These are phyloP conservation scores for Epicampocera succincta DNA, from an alignment of 2,888 invertebrate species.

Conservation along the genomic window DNA sequence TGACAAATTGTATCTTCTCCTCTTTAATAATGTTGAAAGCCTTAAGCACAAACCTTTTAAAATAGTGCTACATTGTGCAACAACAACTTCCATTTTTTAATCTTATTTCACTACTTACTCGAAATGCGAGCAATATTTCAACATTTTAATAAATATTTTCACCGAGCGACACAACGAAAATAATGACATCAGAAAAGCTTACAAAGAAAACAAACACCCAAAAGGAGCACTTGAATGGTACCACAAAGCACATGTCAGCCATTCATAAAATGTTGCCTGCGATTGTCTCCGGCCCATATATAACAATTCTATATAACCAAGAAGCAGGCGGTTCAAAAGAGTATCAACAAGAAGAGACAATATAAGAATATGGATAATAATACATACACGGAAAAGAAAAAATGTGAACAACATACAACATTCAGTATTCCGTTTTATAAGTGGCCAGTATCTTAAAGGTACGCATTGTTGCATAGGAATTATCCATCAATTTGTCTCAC, in stretches of 20 bases:
- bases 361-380: constrained; percentile 51
- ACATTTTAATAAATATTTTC: constrained; percentile 23
- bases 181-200: constrained; percentile 21
- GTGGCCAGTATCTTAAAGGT: too few relatives aligned
- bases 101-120: constrained; percentile 55
- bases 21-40: constrained; percentile 49
- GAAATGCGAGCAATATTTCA: constrained; percentile 10
- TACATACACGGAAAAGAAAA: not conserved
- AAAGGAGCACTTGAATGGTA: constrained; percentile 57
- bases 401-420: too few relatives aligned
- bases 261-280: constrained; percentile 62
- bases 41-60: constrained; percentile 40
- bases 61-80: constrained; percentile 41
- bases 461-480: too few relatives aligned
- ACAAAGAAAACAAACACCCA: constrained; percentile 30
- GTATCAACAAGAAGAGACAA: constrained; percentile 43
- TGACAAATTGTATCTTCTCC: constrained; percentile 3
- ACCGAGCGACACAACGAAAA: constrained; percentile 27
- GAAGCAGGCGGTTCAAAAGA: not conserved
- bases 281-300: constrained; percentile 57
- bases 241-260: constrained; percentile 65
- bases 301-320: constrained; percentile 38
- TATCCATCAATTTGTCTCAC: too few relatives aligned
- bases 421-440: too few relatives aligned
- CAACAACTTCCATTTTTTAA: constrained; percentile 56